Percentiles rank a stretch among this genome's conserved stretches.
phyloP scores from a whole-genome alignment of 2,888 invertebrate species.

The Pyrrhia umbra region DNA sequence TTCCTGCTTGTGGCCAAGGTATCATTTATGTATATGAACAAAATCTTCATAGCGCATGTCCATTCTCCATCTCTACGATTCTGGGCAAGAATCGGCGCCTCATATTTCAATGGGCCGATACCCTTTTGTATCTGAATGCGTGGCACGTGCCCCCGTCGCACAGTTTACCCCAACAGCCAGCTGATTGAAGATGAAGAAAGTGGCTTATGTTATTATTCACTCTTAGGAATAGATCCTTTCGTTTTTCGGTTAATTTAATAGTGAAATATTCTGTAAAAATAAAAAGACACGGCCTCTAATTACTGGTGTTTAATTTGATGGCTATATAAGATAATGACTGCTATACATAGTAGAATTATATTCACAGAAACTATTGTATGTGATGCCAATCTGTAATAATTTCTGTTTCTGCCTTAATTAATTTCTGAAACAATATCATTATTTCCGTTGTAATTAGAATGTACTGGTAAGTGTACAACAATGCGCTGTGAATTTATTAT shows the following conservation, averaged over 20 bases:
- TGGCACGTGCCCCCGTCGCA: slow-evolving; percentile 68
- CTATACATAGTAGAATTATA: neutral
- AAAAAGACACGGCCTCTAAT: neutral
- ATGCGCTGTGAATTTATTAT: slow-evolving; percentile 26
- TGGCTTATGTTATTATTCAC: slow-evolving; percentile 58
- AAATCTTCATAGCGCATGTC: neutral
- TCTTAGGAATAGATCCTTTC: slow-evolving; percentile 27
- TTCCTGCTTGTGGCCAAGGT: neutral
- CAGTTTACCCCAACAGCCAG: slow-evolving; percentile 66
- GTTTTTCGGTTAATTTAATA: slow-evolving; percentile 54
- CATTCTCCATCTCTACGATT: slow-evolving; percentile 14
- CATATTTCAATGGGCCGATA: slow-evolving; percentile 58
- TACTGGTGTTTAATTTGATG: neutral
- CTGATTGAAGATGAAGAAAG: slow-evolving; percentile 72
- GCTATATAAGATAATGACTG: neutral
- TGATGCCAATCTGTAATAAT: neutral
- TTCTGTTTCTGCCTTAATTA: slow-evolving; percentile 10
- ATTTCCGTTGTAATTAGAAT: slow-evolving; percentile 31
- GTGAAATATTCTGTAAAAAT: slow-evolving; percentile 5
- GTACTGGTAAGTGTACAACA: slow-evolving; percentile 9
- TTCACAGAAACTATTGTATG: slow-evolving; percentile 4
- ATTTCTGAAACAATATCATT: slow-evolving; percentile 18
- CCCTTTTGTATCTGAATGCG: slow-evolving; percentile 64
- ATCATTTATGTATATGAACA: slow-evolving; percentile 4
- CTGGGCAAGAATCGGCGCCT: slow-evolving; percentile 40